Percentiles rank a stretch among this genome's conserved stretches.
Conservation (phyloP, 2,888 invertebrate species). For the Netelia fuscicornis region DNA sequence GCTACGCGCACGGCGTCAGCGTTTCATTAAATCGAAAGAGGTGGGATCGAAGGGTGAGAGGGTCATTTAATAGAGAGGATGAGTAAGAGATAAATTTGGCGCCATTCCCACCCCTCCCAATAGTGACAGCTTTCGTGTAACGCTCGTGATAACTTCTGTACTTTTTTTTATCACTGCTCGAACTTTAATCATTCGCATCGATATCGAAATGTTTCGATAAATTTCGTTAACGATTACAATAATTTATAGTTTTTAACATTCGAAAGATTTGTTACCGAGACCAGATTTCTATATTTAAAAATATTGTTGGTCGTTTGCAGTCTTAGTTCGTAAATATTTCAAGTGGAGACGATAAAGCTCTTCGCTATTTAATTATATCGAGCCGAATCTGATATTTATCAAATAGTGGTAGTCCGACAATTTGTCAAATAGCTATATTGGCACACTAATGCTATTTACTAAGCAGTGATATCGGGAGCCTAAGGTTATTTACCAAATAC, state of each 20-base stretch:
- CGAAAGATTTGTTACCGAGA: background rate
- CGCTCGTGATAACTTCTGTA: background rate
- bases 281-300: background rate
- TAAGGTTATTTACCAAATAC: background rate
- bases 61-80: slow-evolving; percentile 53
- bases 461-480: no score
- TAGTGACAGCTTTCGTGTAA: background rate
- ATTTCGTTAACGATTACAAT: background rate
- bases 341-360: background rate
- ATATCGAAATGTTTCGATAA: background rate
- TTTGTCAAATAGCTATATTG: background rate
- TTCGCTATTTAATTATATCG: background rate
- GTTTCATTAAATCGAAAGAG: slow-evolving; percentile 46
- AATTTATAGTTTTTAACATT: background rate
- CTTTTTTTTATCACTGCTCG: background rate
- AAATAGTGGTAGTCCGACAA: no score
- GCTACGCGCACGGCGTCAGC: slow-evolving; percentile 18
- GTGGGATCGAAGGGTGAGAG: background rate
- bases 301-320: background rate
- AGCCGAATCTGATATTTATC: background rate
- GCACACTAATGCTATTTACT: background rate
- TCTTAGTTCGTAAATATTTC: background rate
- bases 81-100: slow-evolving; percentile 53
- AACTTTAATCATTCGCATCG: background rate
- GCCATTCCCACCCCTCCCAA: background rate